These are phyloP conservation scores for Lophius americanus DNA, from an alignment of 2,797 vertebrate species.

Conservation along the genomic window DNA sequence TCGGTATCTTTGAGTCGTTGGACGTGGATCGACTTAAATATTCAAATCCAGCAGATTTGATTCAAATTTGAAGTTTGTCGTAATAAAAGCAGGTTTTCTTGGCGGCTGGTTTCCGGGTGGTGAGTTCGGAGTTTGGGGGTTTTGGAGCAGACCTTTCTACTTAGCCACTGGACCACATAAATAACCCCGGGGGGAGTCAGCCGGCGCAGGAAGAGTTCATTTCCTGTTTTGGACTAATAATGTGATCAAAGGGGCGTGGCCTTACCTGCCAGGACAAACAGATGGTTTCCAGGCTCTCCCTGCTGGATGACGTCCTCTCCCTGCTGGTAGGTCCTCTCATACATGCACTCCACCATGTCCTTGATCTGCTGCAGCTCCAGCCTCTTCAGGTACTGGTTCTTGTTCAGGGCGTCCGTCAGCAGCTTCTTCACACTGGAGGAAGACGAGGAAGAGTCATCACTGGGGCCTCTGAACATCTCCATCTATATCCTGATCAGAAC, in stretches of 20 bases:
- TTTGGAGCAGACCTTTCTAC: too few species aligned
- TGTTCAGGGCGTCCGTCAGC: slow-evolving; percentile 89
- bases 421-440: slow-evolving; percentile 89
- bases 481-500: too few species aligned
- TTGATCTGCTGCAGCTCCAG: slow-evolving; percentile 90
- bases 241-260: neutral
- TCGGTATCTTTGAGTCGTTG: too few species aligned
- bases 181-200: neutral
- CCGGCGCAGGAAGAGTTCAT: neutral
- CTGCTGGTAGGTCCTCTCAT: slow-evolving; percentile 88
- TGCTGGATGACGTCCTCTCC: slow-evolving; percentile 90
- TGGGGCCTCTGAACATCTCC: too few species aligned
- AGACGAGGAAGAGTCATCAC: neutral
- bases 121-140: too few species aligned
- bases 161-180: too few species aligned
- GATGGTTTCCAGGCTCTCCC: slow-evolving; percentile 90
- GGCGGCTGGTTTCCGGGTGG: too few species aligned
- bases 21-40: too few species aligned
- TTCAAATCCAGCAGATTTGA: too few species aligned
- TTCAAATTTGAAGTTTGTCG: too few species aligned
- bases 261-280: slow-evolving; percentile 92
- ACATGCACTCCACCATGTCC: slow-evolving; percentile 97
- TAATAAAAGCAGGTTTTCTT: too few species aligned
- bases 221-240: neutral
- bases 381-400: slow-evolving; percentile 92